Percentiles rank a stretch among this genome's conserved stretches.
Evolutionary conservation across 1,140 invertebrate genomes (phyloP).

Genomic region (Diabrotica virgifera): DNA sequence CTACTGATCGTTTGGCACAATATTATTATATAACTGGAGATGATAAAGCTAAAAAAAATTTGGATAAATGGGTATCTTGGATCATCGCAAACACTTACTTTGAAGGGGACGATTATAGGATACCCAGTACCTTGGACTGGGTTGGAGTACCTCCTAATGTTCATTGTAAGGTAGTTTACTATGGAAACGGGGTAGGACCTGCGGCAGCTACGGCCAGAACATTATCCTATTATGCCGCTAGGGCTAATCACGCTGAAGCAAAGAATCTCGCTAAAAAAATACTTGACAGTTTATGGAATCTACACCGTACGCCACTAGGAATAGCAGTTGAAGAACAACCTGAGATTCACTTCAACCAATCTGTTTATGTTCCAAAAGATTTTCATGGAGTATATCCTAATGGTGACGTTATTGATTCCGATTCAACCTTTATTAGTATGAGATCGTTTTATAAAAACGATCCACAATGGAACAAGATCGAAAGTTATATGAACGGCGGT

Average conservation of each 20-base stretch:
- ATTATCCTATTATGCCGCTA: constrained; percentile 26
- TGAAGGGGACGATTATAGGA: constrained; percentile 22
- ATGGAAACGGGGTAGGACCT: constrained; percentile 25
- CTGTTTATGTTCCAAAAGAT: constrained; percentile 26
- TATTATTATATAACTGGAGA: constrained; percentile 31
- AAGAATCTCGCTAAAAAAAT: constrained; percentile 21
- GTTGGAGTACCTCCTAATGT: constrained; percentile 25
- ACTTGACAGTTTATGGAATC: constrained; percentile 23
- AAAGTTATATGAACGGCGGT: constrained; percentile 23
- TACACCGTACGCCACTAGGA: constrained; percentile 19
- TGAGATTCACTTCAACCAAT: constrained; percentile 23
- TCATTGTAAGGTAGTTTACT: constrained; percentile 21
- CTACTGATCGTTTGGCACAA: constrained; percentile 28
- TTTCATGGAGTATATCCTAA: constrained; percentile 26
- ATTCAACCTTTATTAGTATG: constrained; percentile 25
- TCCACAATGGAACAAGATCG: constrained; percentile 23
- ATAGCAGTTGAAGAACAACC: constrained; percentile 23
- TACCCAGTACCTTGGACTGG: constrained; percentile 25
- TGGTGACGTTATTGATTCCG: constrained; percentile 25
- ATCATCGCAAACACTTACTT: constrained; percentile 19
- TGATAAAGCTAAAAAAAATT: constrained; percentile 19
- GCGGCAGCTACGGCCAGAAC: constrained; percentile 29
- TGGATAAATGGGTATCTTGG: constrained; percentile 29
- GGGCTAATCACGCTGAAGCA: constrained; percentile 16
- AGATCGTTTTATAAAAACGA: constrained; percentile 28